Percentiles rank a stretch among this genome's conserved stretches.
Conservation (phyloP, 2,797 vertebrate species). For the Sebastes iracundus region DNA sequence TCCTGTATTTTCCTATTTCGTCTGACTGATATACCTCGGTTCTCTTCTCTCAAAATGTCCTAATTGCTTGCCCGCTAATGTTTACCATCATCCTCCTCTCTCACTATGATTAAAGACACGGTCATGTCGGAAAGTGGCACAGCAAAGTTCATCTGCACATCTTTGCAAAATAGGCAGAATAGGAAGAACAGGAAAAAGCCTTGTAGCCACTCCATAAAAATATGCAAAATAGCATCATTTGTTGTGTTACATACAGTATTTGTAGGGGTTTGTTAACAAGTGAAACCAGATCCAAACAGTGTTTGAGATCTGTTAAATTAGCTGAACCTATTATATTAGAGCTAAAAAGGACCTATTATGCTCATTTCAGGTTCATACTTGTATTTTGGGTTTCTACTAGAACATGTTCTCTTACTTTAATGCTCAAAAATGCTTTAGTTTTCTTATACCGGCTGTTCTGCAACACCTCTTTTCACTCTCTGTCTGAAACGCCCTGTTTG, state of each 20-base stretch:
- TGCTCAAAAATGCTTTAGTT: no score
- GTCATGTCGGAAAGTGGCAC: not conserved
- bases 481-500: no score
- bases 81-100: not conserved
- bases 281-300: not conserved
- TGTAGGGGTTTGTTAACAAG: not conserved
- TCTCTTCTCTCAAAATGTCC: not conserved
- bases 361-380: not conserved
- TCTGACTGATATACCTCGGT: not conserved
- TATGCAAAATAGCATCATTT: not conserved
- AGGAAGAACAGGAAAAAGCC: not conserved
- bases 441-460: no score
- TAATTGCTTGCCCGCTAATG: conserved; percentile 6
- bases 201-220: not conserved
- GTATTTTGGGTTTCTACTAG: no score
- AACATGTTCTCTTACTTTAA: no score
- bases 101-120: not conserved
- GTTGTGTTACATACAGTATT: not conserved
- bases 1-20: not conserved
- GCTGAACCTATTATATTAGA: fast-evolving
- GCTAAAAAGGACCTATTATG: no score
- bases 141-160: not conserved
- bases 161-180: not conserved
- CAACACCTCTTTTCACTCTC: no score
- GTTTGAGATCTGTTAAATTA: not conserved